These are phyloP conservation scores for Gallinago solitaria DNA, from an alignment of 2,797 vertebrate species.

Conservation along the genomic window DNA sequence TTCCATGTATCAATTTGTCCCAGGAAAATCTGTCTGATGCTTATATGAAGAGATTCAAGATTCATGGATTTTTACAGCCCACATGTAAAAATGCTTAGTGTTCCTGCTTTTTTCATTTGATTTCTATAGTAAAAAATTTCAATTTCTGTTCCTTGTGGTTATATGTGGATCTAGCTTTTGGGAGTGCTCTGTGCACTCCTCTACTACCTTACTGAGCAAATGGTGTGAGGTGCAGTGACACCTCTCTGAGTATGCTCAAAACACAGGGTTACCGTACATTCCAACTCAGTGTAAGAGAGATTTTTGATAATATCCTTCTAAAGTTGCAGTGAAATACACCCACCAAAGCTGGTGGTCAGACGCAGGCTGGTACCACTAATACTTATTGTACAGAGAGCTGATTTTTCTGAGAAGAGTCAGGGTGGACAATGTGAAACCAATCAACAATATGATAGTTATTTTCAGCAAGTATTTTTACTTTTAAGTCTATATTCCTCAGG, in stretches of 20 bases:
- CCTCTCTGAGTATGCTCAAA: neutral
- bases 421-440: neutral
- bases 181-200: neutral
- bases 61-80: neutral
- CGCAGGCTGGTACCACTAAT: neutral
- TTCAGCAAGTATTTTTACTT: neutral
- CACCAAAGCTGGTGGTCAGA: neutral
- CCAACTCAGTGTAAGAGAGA: rapidly evolving
- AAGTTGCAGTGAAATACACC: neutral
- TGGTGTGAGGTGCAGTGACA: neutral
- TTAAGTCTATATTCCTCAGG: neutral
- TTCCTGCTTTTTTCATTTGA: neutral
- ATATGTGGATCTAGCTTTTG: neutral
- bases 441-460: neutral
- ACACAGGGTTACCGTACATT: neutral
- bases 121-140: neutral
- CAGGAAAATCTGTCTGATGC: neutral
- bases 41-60: neutral
- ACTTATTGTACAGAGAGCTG: neutral
- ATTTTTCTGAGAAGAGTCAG: no score
- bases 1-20: neutral
- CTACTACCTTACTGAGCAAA: neutral
- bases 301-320: neutral
- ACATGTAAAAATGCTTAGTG: neutral
- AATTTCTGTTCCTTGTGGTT: neutral